Conservation (phyloP, 2,888 invertebrate species). For the Orgyia antiqua region DNA sequence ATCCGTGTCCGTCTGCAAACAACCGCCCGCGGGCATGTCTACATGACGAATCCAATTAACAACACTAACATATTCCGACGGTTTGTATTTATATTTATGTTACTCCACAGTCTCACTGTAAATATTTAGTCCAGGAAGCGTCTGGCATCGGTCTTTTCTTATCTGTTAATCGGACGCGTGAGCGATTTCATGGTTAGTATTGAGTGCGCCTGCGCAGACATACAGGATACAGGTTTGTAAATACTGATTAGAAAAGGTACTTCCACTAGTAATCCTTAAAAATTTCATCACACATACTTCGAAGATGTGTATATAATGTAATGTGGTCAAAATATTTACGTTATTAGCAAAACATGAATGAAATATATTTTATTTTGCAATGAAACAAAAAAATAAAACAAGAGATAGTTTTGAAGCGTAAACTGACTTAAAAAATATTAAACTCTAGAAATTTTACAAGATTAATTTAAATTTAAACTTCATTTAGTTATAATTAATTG, state of each 20-base stretch:
- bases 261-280: constrained; percentile 44
- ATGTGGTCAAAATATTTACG: too few species aligned
- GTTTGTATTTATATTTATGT: constrained; percentile 73
- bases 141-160: constrained; percentile 64
- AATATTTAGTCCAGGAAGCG: constrained; percentile 68
- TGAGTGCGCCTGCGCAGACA: constrained; percentile 34
- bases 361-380: too few species aligned
- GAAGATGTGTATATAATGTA: too few species aligned
- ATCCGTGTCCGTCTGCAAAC: constrained; percentile 21
- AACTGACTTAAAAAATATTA: too few species aligned
- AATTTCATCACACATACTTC: constrained; percentile 43
- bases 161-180: constrained; percentile 56
- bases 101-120: constrained; percentile 67
- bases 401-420: too few species aligned
- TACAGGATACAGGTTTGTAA: constrained; percentile 57
- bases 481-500: too few species aligned
- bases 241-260: constrained; percentile 57
- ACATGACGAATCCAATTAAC: constrained; percentile 68
- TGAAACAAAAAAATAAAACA: too few species aligned
- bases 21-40: constrained; percentile 44
- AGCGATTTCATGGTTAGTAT: constrained; percentile 49
- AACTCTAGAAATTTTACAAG: too few species aligned
- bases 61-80: constrained; percentile 64
- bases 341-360: too few species aligned
- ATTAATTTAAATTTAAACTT: too few species aligned